These are phyloP conservation scores for Anomalospiza imberbis DNA, from an alignment of 2,797 vertebrate species.

Conservation along the genomic window DNA sequence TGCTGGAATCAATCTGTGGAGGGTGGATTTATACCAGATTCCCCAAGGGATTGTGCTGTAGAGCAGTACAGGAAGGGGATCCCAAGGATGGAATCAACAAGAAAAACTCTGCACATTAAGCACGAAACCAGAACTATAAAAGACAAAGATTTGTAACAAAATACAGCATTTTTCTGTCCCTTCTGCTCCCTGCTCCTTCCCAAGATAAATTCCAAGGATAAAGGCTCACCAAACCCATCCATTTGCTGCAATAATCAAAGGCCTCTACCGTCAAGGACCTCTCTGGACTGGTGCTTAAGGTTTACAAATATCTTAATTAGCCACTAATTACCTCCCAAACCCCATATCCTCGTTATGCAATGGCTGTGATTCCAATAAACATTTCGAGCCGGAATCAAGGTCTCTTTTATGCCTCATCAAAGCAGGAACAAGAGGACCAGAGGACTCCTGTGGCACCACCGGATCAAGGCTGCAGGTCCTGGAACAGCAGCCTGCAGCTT, in stretches of 20 bases:
- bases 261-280: not conserved
- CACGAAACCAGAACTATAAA: not conserved
- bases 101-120: not conserved
- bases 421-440: slow-evolving; percentile 26
- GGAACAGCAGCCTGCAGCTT: not conserved
- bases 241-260: slow-evolving; percentile 12
- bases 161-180: not conserved
- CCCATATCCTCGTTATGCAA: not conserved
- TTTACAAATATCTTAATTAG: slow-evolving; percentile 63
- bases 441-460: not conserved
- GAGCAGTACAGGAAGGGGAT: rapidly evolving
- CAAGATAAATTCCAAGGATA: not conserved
- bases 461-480: not conserved
- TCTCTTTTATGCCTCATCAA: slow-evolving; percentile 11
- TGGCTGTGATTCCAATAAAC: slow-evolving; percentile 20
- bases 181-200: slow-evolving; percentile 11
- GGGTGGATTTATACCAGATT: not conserved
- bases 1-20: rapidly evolving
- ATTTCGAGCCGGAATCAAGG: not conserved
- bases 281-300: not conserved
- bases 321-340: slow-evolving; percentile 25
- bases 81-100: not conserved
- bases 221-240: not conserved
- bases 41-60: not conserved
- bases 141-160: slow-evolving; percentile 8